These are phyloP conservation scores for Spea hammondii DNA, from an alignment of 2,797 vertebrate species.

Conservation along the genomic window DNA sequence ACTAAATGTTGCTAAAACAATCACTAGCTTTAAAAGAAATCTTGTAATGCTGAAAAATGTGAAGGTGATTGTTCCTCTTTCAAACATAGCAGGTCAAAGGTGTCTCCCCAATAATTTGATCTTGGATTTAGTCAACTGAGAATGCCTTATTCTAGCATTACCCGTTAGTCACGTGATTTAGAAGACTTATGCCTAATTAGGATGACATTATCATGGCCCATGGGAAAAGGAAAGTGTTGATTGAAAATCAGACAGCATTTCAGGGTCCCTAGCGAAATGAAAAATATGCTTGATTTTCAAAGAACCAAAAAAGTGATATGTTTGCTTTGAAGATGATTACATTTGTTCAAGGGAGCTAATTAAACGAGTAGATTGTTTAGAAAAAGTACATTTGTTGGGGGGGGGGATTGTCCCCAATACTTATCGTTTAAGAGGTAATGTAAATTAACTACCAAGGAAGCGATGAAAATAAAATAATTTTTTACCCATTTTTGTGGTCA, in stretches of 20 bases:
- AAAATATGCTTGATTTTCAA: slow-evolving; percentile 49
- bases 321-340: slow-evolving; percentile 51
- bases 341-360: slow-evolving; percentile 48
- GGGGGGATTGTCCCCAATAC: neutral
- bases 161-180: slow-evolving; percentile 21
- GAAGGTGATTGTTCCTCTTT: too few species aligned
- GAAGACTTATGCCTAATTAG: slow-evolving; percentile 38
- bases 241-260: slow-evolving; percentile 50
- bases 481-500: neutral
- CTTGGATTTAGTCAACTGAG: too few species aligned
- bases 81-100: too few species aligned
- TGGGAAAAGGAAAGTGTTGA: slow-evolving; percentile 45
- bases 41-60: too few species aligned
- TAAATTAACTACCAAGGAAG: neutral
- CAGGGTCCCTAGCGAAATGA: slow-evolving; percentile 44
- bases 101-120: too few species aligned
- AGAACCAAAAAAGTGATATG: slow-evolving; percentile 49
- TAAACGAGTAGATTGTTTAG: slow-evolving; percentile 38
- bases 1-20: too few species aligned
- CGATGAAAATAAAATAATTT: slow-evolving; percentile 3
- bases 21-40: too few species aligned
- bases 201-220: slow-evolving; percentile 49
- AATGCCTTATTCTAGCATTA: slow-evolving; percentile 22
- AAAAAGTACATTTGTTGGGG: slow-evolving; percentile 1
- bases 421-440: neutral